Conservation (phyloP, 2,797 vertebrate species). For the Pteropus rufus region DNA sequence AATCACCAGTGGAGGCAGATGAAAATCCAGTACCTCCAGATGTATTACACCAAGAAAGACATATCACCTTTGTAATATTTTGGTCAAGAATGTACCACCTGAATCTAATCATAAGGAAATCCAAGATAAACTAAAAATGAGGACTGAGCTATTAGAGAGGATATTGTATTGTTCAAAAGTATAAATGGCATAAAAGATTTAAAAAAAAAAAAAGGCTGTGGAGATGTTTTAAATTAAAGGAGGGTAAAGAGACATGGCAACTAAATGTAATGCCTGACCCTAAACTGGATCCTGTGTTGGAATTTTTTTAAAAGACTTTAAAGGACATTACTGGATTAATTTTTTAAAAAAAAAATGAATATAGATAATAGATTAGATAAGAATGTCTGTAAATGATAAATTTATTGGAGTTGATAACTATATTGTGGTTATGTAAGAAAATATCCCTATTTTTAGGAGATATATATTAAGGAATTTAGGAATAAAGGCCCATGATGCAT, state of each 20-base stretch:
- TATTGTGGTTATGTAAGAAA: neutral
- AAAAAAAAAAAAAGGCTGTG: neutral
- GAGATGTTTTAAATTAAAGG: neutral
- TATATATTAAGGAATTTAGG: neutral
- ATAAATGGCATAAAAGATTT: neutral
- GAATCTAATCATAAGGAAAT: neutral
- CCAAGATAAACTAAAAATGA: neutral
- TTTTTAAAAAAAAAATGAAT: neutral
- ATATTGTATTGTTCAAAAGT: neutral
- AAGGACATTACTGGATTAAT: neutral
- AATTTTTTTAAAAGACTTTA: neutral
- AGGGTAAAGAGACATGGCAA: neutral
- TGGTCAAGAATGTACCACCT: neutral
- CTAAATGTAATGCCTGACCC: neutral
- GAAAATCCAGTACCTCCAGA: neutral
- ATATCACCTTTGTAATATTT: neutral
- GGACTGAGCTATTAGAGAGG: neutral
- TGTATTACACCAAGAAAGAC: neutral
- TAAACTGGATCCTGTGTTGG: neutral
- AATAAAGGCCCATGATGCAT: neutral
- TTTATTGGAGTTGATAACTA: neutral
- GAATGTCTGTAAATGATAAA: neutral
- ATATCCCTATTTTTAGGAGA: neutral
- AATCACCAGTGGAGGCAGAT: neutral
- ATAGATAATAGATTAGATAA: neutral